These are phyloP conservation scores for Dyspetes luteomarginatus DNA, from an alignment of 2,888 invertebrate genomes.

Conservation along the genomic window DNA sequence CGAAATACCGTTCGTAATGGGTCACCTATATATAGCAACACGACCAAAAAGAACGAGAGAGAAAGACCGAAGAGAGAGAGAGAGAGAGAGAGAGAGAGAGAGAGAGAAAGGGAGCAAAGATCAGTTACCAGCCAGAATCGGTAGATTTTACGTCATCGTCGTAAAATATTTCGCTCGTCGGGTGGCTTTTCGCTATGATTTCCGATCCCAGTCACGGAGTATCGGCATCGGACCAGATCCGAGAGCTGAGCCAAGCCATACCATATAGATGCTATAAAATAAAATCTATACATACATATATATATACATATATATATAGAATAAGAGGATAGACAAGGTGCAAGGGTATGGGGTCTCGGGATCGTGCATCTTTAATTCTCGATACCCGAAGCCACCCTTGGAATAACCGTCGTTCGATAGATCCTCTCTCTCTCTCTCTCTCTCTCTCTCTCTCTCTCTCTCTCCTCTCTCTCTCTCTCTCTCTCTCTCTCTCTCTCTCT, in stretches of 20 bases:
- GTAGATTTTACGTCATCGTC: constrained; percentile 59
- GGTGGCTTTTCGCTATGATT: constrained; percentile 60
- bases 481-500: constrained; percentile 1
- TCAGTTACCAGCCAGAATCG: constrained; percentile 50
- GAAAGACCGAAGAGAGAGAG: background rate
- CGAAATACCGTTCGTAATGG: background rate
- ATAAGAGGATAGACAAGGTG: constrained; percentile 39
- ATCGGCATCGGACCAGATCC: constrained; percentile 51
- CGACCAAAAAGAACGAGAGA: background rate
- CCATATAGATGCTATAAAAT: constrained; percentile 4
- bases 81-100: background rate
- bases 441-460: no score
- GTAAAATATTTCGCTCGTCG: constrained; percentile 64
- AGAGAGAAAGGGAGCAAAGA: constrained; percentile 34
- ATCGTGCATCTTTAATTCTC: constrained; percentile 65
- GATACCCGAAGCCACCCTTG: constrained; percentile 54
- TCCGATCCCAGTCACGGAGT: constrained; percentile 62
- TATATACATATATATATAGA: constrained; percentile 11
- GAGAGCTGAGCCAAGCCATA: constrained; percentile 40
- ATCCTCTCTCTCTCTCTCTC: constrained; percentile 37
- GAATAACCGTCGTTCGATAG: constrained; percentile 58
- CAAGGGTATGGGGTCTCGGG: constrained; percentile 38
- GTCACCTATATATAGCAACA: background rate
- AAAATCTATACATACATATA: constrained; percentile 7
- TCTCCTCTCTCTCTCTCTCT: background rate